Evolutionary conservation across 2,888 invertebrate species (phyloP), one percentile per base, ranked within the genome.

Genomic region (Trissolcus brochymenae): DNA sequence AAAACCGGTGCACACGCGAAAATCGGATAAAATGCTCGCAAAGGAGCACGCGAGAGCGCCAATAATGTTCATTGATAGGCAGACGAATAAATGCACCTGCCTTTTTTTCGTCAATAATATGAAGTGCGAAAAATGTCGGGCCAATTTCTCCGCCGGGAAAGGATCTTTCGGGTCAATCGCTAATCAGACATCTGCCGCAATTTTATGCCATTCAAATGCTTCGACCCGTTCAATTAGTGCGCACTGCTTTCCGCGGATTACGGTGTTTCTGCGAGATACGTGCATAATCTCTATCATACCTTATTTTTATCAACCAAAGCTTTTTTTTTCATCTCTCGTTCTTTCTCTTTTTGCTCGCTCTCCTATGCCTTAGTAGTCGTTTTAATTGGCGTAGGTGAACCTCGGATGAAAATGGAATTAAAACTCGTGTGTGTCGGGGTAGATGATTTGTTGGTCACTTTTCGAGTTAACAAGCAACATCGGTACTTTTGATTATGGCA

Each of bases 41-140:
- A 64, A 71, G 46, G 64, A 64, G 64, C 71, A 71, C 64, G 71
- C 71, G 57, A 71, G 71, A 59, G 54, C 59, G 67, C 49, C 61
- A 68, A 68, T 68, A 70, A 70, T 56, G 62, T 70, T 70, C 62
- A 70, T 62, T 62, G 70, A 70, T 61, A 60, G 60, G 41, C 68
- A 56, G 50, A 41, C 61, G 70, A 70, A 62, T 62, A 56, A 56
- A 62, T 70, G 60, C 60, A 62, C 19, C 19, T 19, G 19, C 19
- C 19, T 35, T 35, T 62, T 70, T 62, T 70, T 59, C 41, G 17
- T 53, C 61, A 56, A 62, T 62, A 59, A 59, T 60, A 59, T 53
- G 51, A 59, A 65, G 65, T 54, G 59, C 72, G 54, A 72, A 64
- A 72, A 72, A 72, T 65, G 16, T 46, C 16, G 57, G 19, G 53